Base-by-base conservation (phyloP, 2,113 vertebrate genomes). In the Heptranchias perlo region DNA sequence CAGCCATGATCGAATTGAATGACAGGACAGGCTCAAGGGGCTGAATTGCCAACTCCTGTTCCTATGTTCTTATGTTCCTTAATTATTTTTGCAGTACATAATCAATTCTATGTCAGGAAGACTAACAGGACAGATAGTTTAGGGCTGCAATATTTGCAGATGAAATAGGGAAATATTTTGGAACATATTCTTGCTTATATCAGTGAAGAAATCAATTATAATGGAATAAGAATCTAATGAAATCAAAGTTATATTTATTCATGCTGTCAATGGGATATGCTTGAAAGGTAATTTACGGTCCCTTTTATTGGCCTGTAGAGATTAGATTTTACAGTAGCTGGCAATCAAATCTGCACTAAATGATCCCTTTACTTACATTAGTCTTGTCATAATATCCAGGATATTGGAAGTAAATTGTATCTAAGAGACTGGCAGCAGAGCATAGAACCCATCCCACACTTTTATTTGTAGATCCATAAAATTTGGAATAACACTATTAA, bases 221-320 rank as follows among this genome's bases (percentile, higher is more conserved):
- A 49, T 58, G 94, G 47, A 69, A 52, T 95, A 73, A 94, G 93
- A 94, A 67, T 64, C 8, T 47, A 64, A 47, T 94, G 61, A 61
- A 92, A 58, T 92, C 87, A 92, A 61, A 61, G 23, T 2, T 44
- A 39, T 62, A 93, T 95, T 95, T 95, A 95, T 95, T 95, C 44
- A 95, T 95, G 14, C 44, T 95, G 44, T 69, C 94, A 95, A 49
- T 69, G 65, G 28, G 25, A 73, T 52, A 31, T 69, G 44, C 25
- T 94, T 39, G 11, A 67, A 67, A 94, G 23, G 23, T 94, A 47
- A 65, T 94, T 94, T 67, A 94, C 25, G 28, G 93, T 49, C 62
- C 39, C 39, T 67, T 67, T 94, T 47, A 94, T 67, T 94, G 64
- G n/a, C 23, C 39, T 67, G 62, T 67, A 67, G 93, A 67, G 93